A percentile compares a stretch with the other conserved stretches of the same genome.
Conservation (phyloP, 1,140 invertebrate genomes). For the Vollenhovia emeryi region DNA sequence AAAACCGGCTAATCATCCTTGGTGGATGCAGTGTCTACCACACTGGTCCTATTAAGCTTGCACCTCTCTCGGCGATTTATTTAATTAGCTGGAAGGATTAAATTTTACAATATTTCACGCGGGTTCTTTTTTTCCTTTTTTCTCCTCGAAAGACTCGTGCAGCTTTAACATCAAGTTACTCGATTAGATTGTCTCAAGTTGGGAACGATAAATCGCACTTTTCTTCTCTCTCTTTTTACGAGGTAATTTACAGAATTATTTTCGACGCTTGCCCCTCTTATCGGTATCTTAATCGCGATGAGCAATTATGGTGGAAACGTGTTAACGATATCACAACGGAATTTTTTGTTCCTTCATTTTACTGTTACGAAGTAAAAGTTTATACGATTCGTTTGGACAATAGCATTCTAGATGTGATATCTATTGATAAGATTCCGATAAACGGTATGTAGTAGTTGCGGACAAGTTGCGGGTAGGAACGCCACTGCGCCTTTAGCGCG, state of each 20-base stretch:
- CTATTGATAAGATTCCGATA: conserved; percentile 24
- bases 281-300: background rate
- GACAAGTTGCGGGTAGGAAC: background rate
- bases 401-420: background rate
- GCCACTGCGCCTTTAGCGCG: background rate
- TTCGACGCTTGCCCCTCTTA: background rate
- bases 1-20: conserved; percentile 14
- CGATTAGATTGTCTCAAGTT: background rate
- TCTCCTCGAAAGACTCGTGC: background rate
- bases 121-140: background rate
- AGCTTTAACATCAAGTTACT: background rate
- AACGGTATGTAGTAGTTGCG: background rate
- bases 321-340: background rate
- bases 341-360: background rate
- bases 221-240: background rate
- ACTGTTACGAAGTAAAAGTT: background rate
- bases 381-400: background rate
- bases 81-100: background rate
- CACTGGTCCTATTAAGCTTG: background rate
- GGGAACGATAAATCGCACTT: background rate
- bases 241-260: background rate
- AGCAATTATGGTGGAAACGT: background rate
- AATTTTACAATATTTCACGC: background rate
- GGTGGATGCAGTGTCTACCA: background rate
- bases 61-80: background rate